Base-by-base conservation (phyloP, 2,113 vertebrate genomes). In the Heterotis niloticus region DNA sequence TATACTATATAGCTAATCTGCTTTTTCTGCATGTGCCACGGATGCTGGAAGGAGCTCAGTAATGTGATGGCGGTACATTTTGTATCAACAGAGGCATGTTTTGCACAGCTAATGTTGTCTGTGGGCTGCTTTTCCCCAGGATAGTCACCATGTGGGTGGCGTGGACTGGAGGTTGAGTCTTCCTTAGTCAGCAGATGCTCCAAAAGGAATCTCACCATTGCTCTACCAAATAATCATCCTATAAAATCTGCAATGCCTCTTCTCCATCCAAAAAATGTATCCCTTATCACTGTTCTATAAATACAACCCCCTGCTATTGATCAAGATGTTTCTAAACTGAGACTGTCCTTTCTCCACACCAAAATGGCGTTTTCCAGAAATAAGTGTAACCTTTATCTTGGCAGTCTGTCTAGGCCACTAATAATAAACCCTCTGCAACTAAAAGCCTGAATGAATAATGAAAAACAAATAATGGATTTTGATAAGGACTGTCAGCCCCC, bases 301-400 rank as follows among this genome's bases (percentile, higher is more conserved):
- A 82, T 80, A 74, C 67, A 52, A 23, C 3, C 60, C n/a, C 52
- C 11, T 20, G 13, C 57, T 81, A 81, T 84, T 77, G 83, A 84
- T 82, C 16, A 82, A 75, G 62, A 23, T 67, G 80, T 78, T 81
- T 78, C 77, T 81, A 23, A 23, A 56, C 73, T 51, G 29, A 23
- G 62, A 59, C 24, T 24, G 57, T 59, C 73, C 69, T 26, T 73
- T 44, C 18, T 59, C 67, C 34, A 71, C 51, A 67, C 5, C 16
- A 73, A 78, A 78, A 74, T 34, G 7, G 64, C 74, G 62, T 78
- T 82, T 78, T 79, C 76, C 77, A 12, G 23, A 81, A 82, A 82
- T 82, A 82, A 81, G 17, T 79, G 78, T 73, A 78, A 75, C 83
- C 44, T 64, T 82, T 70, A 64, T 69, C 71, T 77, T 62, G 26